Evolutionary conservation across 23 tunicate species (phyloP), one percentile per base, ranked within the genome.

Genomic region (Botrylloides violaceus): DNA sequence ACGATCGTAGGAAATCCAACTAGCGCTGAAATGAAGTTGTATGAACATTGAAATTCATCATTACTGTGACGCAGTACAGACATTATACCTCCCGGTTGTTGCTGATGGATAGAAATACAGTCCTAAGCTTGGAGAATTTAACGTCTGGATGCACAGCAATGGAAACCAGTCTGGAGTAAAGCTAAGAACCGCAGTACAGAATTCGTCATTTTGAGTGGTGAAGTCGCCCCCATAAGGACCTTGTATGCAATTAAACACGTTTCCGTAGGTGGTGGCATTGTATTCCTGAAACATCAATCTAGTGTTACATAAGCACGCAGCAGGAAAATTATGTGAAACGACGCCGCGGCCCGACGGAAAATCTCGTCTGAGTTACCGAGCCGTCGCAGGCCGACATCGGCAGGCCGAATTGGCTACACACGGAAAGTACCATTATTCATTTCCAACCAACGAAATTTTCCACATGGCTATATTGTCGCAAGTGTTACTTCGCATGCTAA

Each of bases 181-280:
- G 47, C 27, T 70, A 22, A 47, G 71, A 4, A 64, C 71, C 12
- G 71, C 57, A 34, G 47, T 58, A 39, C 95, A 87, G 7, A 76
- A 28, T 33, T 71, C 53, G 7, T 36, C 55, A 23, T 76, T 58
- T 34, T 76, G 81, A 23, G 31, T 36, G 0, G 71, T 36, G 60
- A 77, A 87, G 36, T 87, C 50, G 20, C 95, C 95, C 29, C 95
- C 95, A 71, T 74, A 80, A 33, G 76, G 27, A 24, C 95, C 95
- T 49, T 78, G 76, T 12, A 76, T 55, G 76, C 95, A 87, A 31
- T 80, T 56, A 32, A 66, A 81, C 15, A 61, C 36, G 20, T 4
- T 39, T 20, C 22, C 59, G 27, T 36, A 73, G 5, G 75, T 26
- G 0, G 75, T 21, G 26, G 71, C 58, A 20, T 76, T 73, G 76